Percentiles rank a stretch among this genome's conserved stretches.
phyloP scores from a whole-genome alignment of 2,797 vertebrate genomes.

The Euthynnus affinis region DNA sequence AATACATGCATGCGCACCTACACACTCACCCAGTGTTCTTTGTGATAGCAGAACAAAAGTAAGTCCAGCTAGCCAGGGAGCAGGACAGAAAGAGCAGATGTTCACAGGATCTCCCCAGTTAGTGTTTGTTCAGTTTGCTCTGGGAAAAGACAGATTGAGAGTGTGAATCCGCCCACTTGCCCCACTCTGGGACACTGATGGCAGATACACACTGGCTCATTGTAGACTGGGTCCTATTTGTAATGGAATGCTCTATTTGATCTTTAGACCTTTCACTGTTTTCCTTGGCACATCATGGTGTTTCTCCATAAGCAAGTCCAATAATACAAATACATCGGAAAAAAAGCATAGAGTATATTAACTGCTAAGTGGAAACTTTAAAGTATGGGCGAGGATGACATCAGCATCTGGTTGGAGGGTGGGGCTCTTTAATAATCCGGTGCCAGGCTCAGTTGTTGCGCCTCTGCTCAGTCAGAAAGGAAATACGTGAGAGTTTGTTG shows the following conservation, averaged over 20 bases:
- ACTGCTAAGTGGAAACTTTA: constrained; percentile 65
- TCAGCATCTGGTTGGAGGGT: constrained; percentile 67
- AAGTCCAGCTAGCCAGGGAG: not conserved
- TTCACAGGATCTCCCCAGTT: constrained; percentile 76
- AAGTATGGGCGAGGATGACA: constrained; percentile 60
- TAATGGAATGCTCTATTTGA: constrained; percentile 66
- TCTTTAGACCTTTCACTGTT: constrained; percentile 65
- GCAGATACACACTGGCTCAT: constrained; percentile 61
- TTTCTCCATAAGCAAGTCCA: constrained; percentile 57
- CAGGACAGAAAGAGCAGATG: constrained; percentile 67
- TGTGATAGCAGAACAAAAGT: constrained; percentile 53
- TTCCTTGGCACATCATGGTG: constrained; percentile 48
- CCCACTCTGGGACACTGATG: constrained; percentile 54
- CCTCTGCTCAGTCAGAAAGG: constrained; percentile 49
- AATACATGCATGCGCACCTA: constrained; percentile 2
- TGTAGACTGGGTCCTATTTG: constrained; percentile 46
- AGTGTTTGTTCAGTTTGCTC: constrained; percentile 73
- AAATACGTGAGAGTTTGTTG: constrained; percentile 67
- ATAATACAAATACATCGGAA: constrained; percentile 60
- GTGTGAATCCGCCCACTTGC: constrained; percentile 61
- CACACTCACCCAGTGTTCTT: constrained; percentile 37
- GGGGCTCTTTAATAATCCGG: constrained; percentile 55
- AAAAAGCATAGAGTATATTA: constrained; percentile 58
- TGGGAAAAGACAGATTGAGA: constrained; percentile 62
- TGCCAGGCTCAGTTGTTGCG: constrained; percentile 40